These are phyloP conservation scores for Pemphigus obesinymphae DNA, from an alignment of 1,140 invertebrate genomes.

Conservation along the genomic window DNA sequence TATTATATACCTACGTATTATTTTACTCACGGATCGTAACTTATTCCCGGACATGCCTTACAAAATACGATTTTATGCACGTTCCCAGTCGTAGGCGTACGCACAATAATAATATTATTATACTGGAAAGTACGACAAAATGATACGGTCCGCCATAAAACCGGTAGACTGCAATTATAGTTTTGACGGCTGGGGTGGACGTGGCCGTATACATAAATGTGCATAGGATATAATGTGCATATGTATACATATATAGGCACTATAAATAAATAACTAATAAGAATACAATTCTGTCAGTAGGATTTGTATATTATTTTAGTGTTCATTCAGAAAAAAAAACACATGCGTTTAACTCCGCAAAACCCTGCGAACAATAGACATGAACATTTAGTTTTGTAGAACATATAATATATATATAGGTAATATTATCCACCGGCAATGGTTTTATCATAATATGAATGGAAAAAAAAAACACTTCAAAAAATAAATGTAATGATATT, in stretches of 20 bases:
- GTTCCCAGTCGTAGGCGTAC: background rate
- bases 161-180: slow-evolving; percentile 13
- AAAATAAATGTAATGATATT: background rate
- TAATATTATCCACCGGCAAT: too few relatives aligned
- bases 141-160: background rate
- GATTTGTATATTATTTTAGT: background rate
- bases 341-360: background rate
- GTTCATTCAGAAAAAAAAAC: background rate
- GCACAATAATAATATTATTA: background rate
- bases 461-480: background rate
- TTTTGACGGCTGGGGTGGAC: slow-evolving; percentile 1
- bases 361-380: background rate
- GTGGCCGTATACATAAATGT: background rate
- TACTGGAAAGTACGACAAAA: background rate
- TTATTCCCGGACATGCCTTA: background rate
- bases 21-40: background rate
- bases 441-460: background rate
- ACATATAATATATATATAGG: too few relatives aligned
- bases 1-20: too few relatives aligned
- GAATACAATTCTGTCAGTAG: background rate
- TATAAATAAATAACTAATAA: background rate
- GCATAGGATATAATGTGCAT: background rate
- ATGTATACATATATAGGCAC: background rate
- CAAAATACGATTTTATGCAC: too few relatives aligned
- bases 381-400: too few relatives aligned